Percentiles rank a stretch among this genome's conserved stretches.
These are phyloP conservation scores for Tachycineta bicolor DNA, from an alignment of 2,113 vertebrate genomes.

Conservation along the genomic window DNA sequence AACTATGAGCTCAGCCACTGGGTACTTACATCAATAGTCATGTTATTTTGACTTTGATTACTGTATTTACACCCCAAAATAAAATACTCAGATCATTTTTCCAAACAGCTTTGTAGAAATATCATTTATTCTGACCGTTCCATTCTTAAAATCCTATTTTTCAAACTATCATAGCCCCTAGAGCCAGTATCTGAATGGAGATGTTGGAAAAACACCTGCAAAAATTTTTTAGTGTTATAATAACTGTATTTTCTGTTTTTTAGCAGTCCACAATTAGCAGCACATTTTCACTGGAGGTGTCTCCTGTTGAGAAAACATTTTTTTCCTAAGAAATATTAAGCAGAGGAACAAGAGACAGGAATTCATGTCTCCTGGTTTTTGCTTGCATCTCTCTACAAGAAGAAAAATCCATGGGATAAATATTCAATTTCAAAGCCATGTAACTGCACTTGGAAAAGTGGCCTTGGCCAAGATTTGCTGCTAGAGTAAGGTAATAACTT, in stretches of 20 bases:
- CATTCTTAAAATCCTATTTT: background rate
- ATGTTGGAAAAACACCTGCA: background rate
- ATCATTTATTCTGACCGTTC: background rate
- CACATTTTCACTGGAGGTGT: background rate
- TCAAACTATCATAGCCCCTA: background rate
- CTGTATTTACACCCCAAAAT: background rate
- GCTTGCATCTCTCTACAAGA: background rate
- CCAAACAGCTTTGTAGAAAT: background rate
- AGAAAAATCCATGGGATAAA: background rate
- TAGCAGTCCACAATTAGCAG: background rate
- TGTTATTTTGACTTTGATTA: background rate
- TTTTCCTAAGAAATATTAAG: background rate
- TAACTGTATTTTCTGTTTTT: background rate
- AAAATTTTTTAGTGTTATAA: background rate
- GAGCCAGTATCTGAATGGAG: background rate
- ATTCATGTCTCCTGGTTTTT: background rate
- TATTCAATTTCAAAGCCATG: background rate
- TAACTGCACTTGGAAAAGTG: background rate
- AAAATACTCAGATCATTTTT: background rate
- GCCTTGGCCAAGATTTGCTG: background rate
- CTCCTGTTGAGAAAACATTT: background rate
- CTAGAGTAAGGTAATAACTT: rapidly evolving
- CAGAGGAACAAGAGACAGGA: background rate
- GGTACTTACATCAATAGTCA: background rate
- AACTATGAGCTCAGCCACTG: background rate